phyloP scores from a whole-genome alignment of 1,140 invertebrate species.

The Harpegnathos saltator region DNA sequence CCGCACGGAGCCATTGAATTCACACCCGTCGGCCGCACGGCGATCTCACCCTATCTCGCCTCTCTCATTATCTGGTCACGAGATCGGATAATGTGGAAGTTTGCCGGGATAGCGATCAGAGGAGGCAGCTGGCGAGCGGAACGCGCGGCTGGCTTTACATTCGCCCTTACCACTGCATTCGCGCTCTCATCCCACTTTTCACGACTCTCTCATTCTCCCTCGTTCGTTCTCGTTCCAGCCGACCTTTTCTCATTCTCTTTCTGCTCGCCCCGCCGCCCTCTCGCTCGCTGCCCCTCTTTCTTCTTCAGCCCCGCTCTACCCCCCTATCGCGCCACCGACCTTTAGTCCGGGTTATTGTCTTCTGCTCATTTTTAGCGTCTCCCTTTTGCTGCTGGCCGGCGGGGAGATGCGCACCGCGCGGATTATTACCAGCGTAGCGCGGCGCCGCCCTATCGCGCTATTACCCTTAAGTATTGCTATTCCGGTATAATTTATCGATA shows the following conservation, averaged over 20 bases:
- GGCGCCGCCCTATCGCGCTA: slow-evolving; percentile 13
- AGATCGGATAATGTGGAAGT: slow-evolving; percentile 51
- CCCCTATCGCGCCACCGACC: slow-evolving; percentile 11
- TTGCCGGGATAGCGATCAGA: slow-evolving; percentile 10
- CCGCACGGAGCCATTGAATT: neutral
- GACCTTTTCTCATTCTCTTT: neutral
- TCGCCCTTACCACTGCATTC: slow-evolving; percentile 10
- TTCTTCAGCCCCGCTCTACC: neutral
- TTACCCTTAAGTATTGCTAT: slow-evolving; percentile 42
- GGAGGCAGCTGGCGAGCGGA: neutral
- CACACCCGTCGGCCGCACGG: neutral
- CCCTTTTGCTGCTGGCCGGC: slow-evolving; percentile 26
- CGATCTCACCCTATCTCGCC: neutral
- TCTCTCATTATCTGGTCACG: slow-evolving; percentile 44
- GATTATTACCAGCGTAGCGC: slow-evolving; percentile 40
- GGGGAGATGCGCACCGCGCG: slow-evolving; percentile 2
- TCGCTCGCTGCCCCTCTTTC: neutral
- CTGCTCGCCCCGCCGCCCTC: neutral
- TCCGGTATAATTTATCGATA: slow-evolving; percentile 53
- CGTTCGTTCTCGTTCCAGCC: neutral
- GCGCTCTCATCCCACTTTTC: slow-evolving; percentile 18
- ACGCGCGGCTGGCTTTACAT: slow-evolving; percentile 26
- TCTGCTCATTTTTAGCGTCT: slow-evolving; percentile 51
- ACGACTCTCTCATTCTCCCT: slow-evolving; percentile 11
- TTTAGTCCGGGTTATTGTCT: slow-evolving; percentile 57